Base-by-base conservation (phyloP, 2,797 vertebrate species). In the Tinamus major region DNA sequence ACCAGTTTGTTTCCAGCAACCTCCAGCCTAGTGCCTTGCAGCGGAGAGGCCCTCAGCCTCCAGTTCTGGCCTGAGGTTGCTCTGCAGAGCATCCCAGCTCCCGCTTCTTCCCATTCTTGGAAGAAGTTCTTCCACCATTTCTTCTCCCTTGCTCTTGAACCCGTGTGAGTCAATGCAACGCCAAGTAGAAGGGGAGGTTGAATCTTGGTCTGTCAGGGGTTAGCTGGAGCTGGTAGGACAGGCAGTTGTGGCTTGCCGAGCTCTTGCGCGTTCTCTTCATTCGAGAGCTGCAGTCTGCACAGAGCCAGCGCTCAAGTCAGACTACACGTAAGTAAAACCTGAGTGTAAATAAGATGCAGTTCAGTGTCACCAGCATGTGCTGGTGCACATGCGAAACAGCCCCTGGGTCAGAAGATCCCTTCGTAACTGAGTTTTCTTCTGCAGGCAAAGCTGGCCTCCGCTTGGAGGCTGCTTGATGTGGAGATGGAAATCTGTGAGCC, bases 11-110 rank as follows among this genome's bases (percentile, higher is more conserved):
- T 59, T 85, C 42, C 78, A 53, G 85, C 59, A 91, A 64, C 68
- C 55, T 78, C 62, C 65, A 82, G 26, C 61, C 74, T 33, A 58
- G 78, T 56, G 65, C 4, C 20, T 58, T 70, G 27, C 51, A 6
- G 13, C 0, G 1, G 15, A 63, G 49, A 29, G 78, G 48, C 71
- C 59, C 15, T 51, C 75, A 33, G 26, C 21, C 64, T 33, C 51
- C 59, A 49, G 9, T 17, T 33, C 20, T n/a, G 15, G 39, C 55
- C 16, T 33, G 21, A 35, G 46, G 31, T 49, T 3, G 4, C 9
- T 46, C 77, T 42, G 39, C 1, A 0, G 12, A 4, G 3, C 56
- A 27, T 35, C 8, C 23, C 3, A 2, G 3, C 29, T 46, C 67
- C 31, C 7, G 21, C 14, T 27, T 55, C 53, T 55, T 55, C 29